These are phyloP conservation scores for Tethea ocularis DNA, from an alignment of 2,888 invertebrate species.

Conservation along the genomic window DNA sequence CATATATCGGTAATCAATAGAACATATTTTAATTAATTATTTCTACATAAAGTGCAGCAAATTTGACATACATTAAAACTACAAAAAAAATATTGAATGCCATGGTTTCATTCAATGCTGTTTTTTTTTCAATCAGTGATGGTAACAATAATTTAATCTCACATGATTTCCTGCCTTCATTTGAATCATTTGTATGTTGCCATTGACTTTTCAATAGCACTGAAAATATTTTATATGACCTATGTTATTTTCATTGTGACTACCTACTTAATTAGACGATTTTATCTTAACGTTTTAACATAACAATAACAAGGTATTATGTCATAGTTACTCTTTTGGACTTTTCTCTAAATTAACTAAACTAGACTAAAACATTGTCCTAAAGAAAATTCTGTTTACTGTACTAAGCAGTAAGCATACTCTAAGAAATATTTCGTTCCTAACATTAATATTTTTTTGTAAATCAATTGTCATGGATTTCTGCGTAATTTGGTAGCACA, in stretches of 20 bases:
- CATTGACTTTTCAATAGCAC: not conserved
- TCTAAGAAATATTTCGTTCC: not conserved
- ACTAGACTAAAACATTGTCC: not conserved
- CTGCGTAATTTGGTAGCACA: not conserved
- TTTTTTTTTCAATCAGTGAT: not conserved
- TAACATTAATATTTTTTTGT: not conserved
- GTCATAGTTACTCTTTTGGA: too few relatives aligned
- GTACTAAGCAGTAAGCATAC: too few relatives aligned
- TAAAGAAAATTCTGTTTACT: not conserved
- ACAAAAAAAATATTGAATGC: not conserved
- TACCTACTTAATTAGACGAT: not conserved
- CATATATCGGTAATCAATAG: too few relatives aligned
- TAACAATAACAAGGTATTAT: not conserved
- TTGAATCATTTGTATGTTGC: not conserved
- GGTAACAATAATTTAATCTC: not conserved
- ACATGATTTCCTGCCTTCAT: conserved; percentile 4
- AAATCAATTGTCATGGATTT: not conserved
- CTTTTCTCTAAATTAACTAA: not conserved
- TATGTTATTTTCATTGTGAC: not conserved
- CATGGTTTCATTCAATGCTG: too few relatives aligned
- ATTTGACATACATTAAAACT: not conserved
- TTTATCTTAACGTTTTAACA: not conserved
- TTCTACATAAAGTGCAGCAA: too few relatives aligned
- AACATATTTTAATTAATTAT: too few relatives aligned
- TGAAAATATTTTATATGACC: not conserved